A percentile compares a stretch with the other conserved stretches of the same genome.
Conservation (phyloP, 2,113 vertebrate genomes). For the Phrynosoma platyrhinos region DNA sequence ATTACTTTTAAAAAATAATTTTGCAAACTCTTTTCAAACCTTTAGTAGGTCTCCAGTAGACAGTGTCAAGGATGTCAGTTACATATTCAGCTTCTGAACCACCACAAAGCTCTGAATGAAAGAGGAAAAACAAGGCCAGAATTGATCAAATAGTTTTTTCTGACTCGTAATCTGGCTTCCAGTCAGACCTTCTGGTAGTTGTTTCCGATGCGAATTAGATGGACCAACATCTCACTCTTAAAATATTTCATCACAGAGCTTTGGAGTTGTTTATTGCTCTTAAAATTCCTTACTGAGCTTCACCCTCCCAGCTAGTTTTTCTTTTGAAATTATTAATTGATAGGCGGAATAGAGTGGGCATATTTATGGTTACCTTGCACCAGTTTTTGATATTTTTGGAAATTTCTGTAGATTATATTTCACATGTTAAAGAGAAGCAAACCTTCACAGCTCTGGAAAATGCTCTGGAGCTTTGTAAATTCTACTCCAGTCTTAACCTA, state of each 20-base stretch:
- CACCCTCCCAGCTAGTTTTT: not conserved
- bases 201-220: not conserved
- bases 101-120: too few species aligned
- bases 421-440: not conserved
- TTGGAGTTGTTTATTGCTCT: not conserved
- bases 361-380: not conserved
- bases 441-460: not conserved
- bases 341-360: not conserved
- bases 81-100: too few species aligned
- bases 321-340: too few species aligned
- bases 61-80: too few species aligned
- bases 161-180: not conserved
- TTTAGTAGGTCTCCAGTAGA: too few species aligned
- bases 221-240: too few species aligned
- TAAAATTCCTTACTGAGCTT: not conserved
- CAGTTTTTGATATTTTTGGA: not conserved
- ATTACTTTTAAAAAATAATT: too few species aligned
- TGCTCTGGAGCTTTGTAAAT: constrained; percentile 37
- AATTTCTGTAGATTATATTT: not conserved
- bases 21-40: too few species aligned
- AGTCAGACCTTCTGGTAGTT: too few species aligned
- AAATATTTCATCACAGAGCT: too few species aligned
- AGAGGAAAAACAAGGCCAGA: too few species aligned
- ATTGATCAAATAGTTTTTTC: not conserved
- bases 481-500: constrained; percentile 48